Conservation (phyloP, 1,140 invertebrate genomes). For the Babylonia areolata region DNA sequence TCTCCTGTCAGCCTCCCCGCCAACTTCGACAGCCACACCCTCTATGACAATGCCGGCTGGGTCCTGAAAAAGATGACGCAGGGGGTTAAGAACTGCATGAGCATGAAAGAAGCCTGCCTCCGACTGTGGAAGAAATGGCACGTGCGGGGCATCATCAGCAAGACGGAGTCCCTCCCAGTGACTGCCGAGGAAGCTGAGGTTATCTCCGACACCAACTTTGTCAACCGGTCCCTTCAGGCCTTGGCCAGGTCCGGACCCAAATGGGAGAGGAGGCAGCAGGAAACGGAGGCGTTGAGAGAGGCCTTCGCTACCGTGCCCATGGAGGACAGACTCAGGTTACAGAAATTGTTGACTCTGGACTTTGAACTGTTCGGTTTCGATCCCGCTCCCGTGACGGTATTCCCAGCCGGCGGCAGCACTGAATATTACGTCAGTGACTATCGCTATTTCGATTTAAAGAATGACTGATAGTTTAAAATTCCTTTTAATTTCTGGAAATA, state of each 20-base stretch:
- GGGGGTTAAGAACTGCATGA: conserved; percentile 61
- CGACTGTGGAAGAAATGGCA: conserved; percentile 64
- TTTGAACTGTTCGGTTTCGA: conserved; percentile 55
- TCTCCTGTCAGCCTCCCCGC: conserved; percentile 58
- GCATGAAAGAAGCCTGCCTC: conserved; percentile 56
- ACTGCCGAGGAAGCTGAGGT: background rate
- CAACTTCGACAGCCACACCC: conserved; percentile 58
- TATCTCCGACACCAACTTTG: conserved; percentile 29
- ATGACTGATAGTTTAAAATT: too few species aligned
- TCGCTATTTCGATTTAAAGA: background rate
- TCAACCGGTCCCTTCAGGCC: conserved; percentile 24
- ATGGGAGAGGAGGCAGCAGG: conserved; percentile 29
- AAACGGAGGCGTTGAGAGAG: conserved; percentile 43
- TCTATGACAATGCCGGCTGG: conserved; percentile 55
- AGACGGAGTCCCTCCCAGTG: conserved; percentile 53
- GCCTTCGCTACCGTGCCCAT: conserved; percentile 36
- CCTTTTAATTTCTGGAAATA: too few species aligned
- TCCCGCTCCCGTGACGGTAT: conserved; percentile 40
- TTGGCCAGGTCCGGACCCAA: background rate
- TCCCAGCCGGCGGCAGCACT: background rate
- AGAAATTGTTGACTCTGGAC: conserved; percentile 38
- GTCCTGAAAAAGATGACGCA: conserved; percentile 38
- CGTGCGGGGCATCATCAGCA: conserved; percentile 64
- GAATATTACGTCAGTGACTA: background rate
- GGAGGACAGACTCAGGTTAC: conserved; percentile 38